Evolutionary conservation across 2,888 invertebrate species (phyloP).

Genomic region (Boloria selene): DNA sequence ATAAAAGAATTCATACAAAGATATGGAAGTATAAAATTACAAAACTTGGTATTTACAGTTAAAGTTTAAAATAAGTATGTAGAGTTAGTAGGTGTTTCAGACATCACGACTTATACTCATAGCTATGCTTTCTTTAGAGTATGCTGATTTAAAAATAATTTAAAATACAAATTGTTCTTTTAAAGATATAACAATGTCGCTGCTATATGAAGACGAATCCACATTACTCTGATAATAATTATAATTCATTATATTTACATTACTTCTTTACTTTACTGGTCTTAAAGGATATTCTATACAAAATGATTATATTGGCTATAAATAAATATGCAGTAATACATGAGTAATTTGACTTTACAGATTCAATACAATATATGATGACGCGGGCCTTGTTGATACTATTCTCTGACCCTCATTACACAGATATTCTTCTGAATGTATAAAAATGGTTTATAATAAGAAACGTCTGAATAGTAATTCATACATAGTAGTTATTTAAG

Average conservation of each 20-base stretch:
- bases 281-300: constrained; percentile 1
- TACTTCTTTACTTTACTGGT: constrained; percentile 15
- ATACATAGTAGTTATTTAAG: not conserved
- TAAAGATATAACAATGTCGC: not conserved
- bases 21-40: too few species aligned
- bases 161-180: not conserved
- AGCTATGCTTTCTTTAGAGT: not conserved
- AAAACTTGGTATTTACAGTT: too few species aligned
- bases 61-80: too few species aligned
- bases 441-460: too few species aligned
- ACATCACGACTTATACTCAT: too few species aligned
- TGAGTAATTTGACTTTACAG: constrained; percentile 33
- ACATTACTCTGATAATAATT: not conserved
- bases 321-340: constrained; percentile 43
- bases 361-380: constrained; percentile 22
- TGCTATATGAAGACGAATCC: not conserved
- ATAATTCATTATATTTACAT: constrained; percentile 2
- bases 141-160: not conserved
- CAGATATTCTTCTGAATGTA: too few species aligned
- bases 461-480: too few species aligned
- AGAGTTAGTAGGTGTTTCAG: too few species aligned
- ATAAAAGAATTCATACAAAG: too few species aligned
- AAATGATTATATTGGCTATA: constrained; percentile 33
- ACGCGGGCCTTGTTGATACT: constrained; percentile 9
- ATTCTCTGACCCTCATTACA: constrained; percentile 23